phyloP scores from a whole-genome alignment of 2,113 vertebrate species.

The Ceratotherium simum region DNA sequence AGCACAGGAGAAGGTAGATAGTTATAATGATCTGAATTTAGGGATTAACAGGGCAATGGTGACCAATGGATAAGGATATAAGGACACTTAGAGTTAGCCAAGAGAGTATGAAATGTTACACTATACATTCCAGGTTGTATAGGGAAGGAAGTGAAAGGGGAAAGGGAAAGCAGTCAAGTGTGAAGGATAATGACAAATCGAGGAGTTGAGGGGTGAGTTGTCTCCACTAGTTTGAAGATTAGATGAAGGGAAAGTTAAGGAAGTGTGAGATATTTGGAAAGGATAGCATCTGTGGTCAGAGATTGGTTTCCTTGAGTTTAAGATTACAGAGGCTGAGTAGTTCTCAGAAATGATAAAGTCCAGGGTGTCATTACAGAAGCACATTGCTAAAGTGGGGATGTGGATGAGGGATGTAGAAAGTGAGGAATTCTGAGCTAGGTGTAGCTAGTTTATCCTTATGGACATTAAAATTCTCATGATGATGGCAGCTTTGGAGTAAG shows the following conservation, averaged over 20 bases:
- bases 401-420: background rate
- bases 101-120: background rate
- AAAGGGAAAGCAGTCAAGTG: background rate
- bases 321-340: background rate
- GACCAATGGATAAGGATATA: background rate
- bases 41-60: background rate
- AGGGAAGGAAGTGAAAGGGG: background rate
- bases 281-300: background rate
- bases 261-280: background rate
- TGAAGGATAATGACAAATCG: background rate
- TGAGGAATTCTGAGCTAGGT: background rate
- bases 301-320: background rate
- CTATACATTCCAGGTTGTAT: background rate
- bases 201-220: background rate
- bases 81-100: background rate
- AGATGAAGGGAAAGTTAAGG: background rate
- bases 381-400: background rate
- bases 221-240: background rate
- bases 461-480: background rate
- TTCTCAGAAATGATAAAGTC: background rate
- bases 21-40: background rate
- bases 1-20: background rate
- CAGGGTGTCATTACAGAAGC: background rate
- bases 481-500: background rate
- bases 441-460: background rate